These are phyloP conservation scores for Punctoribates punctum DNA, from an alignment of 2,888 invertebrate genomes.

Conservation along the genomic window DNA sequence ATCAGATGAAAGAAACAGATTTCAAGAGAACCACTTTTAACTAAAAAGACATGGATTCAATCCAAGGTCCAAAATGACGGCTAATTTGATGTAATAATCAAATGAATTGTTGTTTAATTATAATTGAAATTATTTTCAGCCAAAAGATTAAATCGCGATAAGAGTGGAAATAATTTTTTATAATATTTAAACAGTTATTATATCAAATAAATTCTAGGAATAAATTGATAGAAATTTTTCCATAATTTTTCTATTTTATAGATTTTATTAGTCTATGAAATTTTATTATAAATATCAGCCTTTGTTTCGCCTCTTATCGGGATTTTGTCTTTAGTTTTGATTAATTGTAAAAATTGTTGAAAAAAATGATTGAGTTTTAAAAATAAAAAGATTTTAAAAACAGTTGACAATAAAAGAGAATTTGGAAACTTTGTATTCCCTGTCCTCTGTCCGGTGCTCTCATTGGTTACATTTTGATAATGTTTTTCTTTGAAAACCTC, in stretches of 20 bases:
- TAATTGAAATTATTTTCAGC: background rate
- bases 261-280: background rate
- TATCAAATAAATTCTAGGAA: background rate
- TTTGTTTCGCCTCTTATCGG: background rate
- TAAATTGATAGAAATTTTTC: background rate
- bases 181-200: background rate
- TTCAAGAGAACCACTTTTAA: no score
- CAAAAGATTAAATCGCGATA: background rate
- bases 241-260: background rate
- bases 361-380: background rate
- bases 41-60: no score
- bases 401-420: background rate
- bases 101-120: background rate
- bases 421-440: background rate
- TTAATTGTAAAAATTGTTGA: background rate
- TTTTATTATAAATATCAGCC: background rate
- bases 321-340: background rate
- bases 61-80: no score
- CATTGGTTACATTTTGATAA: no score
- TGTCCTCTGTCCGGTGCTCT: no score
- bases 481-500: no score
- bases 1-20: no score
- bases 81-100: no score
- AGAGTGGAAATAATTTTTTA: background rate
- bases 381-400: background rate